Conservation (phyloP, 2,797 vertebrate genomes). For the Leptodactylus fallax region DNA sequence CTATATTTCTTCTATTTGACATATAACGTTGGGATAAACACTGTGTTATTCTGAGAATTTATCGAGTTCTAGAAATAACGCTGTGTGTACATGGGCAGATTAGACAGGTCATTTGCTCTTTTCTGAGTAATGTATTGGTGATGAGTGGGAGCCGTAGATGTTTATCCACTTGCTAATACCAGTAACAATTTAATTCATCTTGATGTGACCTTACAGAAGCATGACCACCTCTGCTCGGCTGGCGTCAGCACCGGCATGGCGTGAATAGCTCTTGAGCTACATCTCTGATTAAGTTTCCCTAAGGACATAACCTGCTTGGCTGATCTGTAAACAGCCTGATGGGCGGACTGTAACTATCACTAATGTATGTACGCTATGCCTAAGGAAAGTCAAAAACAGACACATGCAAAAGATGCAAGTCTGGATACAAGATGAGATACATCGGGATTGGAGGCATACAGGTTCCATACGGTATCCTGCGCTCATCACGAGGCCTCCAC, state of each 20-base stretch:
- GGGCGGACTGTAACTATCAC: neutral
- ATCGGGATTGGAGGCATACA: no score
- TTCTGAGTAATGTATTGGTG: neutral
- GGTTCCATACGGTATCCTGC: no score
- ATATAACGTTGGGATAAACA: neutral
- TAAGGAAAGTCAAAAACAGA: neutral
- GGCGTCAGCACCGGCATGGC: conserved; percentile 15
- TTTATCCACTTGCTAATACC: conserved; percentile 17
- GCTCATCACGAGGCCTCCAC: no score
- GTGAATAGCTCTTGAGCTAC: conserved; percentile 8
- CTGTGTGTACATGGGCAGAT: neutral
- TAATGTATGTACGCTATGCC: neutral
- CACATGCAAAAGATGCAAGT: no score
- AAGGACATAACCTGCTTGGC: neutral
- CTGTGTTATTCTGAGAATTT: neutral
- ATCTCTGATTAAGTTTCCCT: neutral
- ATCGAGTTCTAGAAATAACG: neutral
- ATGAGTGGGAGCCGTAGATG: conserved; percentile 18
- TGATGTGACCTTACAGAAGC: conserved; percentile 8
- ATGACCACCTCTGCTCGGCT: neutral
- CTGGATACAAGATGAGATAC: no score
- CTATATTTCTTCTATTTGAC: neutral
- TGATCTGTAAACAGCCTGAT: neutral
- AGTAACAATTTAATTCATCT: conserved; percentile 20
- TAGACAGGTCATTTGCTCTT: neutral